Conservation (phyloP, 2,797 vertebrate genomes). For the Alfaro cultratus region DNA sequence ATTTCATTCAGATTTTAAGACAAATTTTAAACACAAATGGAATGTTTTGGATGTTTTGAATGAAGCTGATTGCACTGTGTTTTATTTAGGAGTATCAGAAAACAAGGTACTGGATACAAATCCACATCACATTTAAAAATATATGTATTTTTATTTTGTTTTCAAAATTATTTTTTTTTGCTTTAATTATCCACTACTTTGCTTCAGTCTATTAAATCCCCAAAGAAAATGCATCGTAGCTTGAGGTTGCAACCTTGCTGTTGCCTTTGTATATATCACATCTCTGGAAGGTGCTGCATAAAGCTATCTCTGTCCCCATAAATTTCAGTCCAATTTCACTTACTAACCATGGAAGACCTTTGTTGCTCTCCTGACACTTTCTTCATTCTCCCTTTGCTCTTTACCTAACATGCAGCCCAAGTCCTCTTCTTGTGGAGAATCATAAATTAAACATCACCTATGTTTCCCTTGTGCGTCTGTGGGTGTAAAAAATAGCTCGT, state of each 20-base stretch:
- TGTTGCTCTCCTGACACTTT: constrained; percentile 36
- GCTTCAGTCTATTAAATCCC: neutral
- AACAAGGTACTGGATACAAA: neutral
- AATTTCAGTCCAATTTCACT: constrained; percentile 15
- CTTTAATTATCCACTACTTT: neutral
- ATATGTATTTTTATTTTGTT: neutral
- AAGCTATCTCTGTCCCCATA: neutral
- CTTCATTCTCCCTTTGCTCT: constrained; percentile 34
- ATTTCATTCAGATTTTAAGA: neutral
- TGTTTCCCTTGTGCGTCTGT: constrained; percentile 65
- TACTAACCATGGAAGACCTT: constrained; percentile 42
- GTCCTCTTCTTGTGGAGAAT: constrained; percentile 59
- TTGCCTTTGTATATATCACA: constrained; percentile 17
- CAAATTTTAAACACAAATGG: neutral
- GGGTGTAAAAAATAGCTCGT: constrained; percentile 71
- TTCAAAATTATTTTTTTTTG: neutral
- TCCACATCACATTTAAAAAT: neutral
- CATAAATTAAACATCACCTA: constrained; percentile 80
- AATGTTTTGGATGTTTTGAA: neutral
- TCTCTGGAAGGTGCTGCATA: constrained; percentile 7
- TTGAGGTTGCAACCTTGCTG: neutral
- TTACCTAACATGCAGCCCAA: constrained; percentile 51
- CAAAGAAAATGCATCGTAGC: neutral
- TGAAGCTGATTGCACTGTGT: neutral
- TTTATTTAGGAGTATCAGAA: neutral